Evolutionary conservation across 2,113 vertebrate species (phyloP).

Genomic region (Apistogramma diplotaenia): DNA sequence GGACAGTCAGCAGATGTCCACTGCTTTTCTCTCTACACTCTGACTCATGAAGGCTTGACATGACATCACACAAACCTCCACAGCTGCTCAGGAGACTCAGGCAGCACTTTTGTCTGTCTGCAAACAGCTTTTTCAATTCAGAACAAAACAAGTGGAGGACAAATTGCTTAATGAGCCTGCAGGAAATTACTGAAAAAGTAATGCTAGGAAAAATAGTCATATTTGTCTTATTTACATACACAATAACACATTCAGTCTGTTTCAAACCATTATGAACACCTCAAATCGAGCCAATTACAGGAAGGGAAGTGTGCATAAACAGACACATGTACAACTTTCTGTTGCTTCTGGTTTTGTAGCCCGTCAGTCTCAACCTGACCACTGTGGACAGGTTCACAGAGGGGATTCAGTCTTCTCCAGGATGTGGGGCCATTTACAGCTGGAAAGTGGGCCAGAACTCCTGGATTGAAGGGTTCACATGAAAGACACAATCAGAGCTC

Average conservation of each 20-base stretch:
- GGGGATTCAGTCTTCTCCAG: constrained; percentile 31
- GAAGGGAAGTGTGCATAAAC: constrained; percentile 16
- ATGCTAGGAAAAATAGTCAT: neutral
- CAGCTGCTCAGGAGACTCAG: constrained; percentile 31
- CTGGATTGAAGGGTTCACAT: constrained; percentile 27
- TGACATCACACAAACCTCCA: constrained; percentile 24
- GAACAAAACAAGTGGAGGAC: constrained; percentile 6
- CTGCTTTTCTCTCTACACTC: neutral
- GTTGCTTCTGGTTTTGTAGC: constrained; percentile 8
- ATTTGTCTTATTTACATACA: neutral
- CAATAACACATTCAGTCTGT: neutral
- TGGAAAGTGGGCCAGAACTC: too few species aligned
- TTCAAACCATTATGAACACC: neutral
- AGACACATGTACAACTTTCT: neutral
- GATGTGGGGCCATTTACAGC: constrained; percentile 17
- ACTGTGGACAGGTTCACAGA: constrained; percentile 14
- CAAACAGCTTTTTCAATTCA: constrained; percentile 12
- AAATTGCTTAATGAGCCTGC: neutral
- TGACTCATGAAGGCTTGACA: constrained; percentile 38
- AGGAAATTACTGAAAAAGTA: neutral
- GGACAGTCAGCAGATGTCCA: neutral
- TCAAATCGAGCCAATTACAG: neutral
- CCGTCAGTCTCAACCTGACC: constrained; percentile 24
- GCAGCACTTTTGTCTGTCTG: neutral
- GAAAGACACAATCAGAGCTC: constrained; percentile 4